Conservation (phyloP, 2,113 vertebrate genomes). For the Tenrec ecaudatus region DNA sequence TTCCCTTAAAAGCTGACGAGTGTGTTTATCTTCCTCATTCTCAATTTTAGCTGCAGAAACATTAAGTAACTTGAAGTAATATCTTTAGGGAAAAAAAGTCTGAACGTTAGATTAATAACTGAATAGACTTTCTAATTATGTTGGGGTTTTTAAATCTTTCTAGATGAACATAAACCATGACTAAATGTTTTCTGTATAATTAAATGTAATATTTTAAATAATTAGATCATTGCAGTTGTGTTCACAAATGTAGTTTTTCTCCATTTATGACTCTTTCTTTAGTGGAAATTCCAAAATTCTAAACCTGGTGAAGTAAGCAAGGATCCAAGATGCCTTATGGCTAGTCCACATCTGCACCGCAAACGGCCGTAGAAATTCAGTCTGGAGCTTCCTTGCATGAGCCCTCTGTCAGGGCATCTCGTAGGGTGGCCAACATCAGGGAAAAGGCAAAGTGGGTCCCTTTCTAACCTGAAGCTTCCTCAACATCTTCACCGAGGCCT, state of each 20-base stretch:
- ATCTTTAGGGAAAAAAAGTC: constrained; percentile 36
- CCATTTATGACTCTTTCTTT: constrained; percentile 45
- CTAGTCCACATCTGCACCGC: neutral
- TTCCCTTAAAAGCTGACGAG: neutral
- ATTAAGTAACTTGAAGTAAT: neutral
- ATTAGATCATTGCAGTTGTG: constrained; percentile 61
- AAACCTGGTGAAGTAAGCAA: neutral
- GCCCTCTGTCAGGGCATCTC: neutral
- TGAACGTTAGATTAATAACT: constrained; percentile 64
- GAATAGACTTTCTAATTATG: constrained; percentile 73
- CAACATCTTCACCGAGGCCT: neutral
- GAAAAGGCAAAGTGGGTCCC: neutral
- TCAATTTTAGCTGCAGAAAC: neutral
- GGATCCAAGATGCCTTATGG: neutral
- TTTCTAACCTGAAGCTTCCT: neutral
- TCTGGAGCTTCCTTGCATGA: fast-evolving
- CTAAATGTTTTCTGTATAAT: constrained; percentile 79
- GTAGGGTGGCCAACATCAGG: fast-evolving
- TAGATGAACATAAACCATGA: constrained; percentile 68
- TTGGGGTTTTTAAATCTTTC: constrained; percentile 60
- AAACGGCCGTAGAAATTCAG: neutral
- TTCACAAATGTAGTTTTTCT: constrained; percentile 1
- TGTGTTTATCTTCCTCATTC: neutral
- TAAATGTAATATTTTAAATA: constrained; percentile 75
- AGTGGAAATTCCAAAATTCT: constrained; percentile 30